Conservation (phyloP, 1,140 invertebrate species). For the Thaumatotibia leucotreta region DNA sequence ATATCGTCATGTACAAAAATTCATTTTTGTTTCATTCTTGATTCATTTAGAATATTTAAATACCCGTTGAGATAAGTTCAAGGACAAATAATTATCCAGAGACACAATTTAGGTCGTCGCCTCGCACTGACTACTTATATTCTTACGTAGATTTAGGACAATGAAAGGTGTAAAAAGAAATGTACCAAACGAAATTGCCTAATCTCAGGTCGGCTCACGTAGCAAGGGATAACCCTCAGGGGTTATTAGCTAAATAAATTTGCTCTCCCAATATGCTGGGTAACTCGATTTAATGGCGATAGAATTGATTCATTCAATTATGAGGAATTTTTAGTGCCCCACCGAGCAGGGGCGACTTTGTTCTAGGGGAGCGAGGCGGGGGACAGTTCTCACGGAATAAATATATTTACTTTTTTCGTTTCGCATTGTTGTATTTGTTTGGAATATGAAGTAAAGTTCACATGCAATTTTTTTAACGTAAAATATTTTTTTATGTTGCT, state of each 20-base stretch:
- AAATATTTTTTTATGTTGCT: not conserved
- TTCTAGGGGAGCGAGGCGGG: slow-evolving; percentile 26
- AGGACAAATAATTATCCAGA: no score
- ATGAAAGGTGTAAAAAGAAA: not conserved
- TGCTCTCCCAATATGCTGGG: slow-evolving; percentile 74
- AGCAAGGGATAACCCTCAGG: slow-evolving; percentile 21
- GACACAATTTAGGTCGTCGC: not conserved
- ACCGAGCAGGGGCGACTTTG: slow-evolving; percentile 45
- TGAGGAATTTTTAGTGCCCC: slow-evolving; percentile 75
- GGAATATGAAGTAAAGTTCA: not conserved
- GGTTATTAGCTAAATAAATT: slow-evolving; percentile 76
- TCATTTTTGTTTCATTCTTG: not conserved
- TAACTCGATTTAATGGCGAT: slow-evolving; percentile 76
- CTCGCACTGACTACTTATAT: not conserved
- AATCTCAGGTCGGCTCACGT: slow-evolving; percentile 5
- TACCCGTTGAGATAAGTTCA: not conserved
- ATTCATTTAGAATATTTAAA: not conserved
- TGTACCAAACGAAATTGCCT: not conserved
- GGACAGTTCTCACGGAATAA: slow-evolving; percentile 24
- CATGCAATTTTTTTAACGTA: not conserved
- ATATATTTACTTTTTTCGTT: slow-evolving; percentile 54
- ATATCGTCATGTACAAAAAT: not conserved
- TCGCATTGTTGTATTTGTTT: slow-evolving; percentile 22
- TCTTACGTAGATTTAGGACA: not conserved
- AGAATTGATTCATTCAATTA: slow-evolving; percentile 77